Conservation (phyloP, 2,797 vertebrate species). For the Euthynnus affinis region DNA sequence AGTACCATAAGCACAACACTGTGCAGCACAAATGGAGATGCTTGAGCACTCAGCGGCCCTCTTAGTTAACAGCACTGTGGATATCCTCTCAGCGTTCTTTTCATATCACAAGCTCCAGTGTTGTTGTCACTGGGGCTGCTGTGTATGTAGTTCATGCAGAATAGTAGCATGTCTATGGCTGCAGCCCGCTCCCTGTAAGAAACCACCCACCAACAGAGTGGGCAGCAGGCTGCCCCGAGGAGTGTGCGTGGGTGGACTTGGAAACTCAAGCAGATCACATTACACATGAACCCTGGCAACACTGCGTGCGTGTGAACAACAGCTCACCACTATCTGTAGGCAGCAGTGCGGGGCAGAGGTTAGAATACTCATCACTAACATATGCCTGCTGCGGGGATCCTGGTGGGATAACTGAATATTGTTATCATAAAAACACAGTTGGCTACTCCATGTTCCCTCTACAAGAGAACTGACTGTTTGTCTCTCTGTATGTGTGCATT, state of each 20-base stretch:
- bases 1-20: conserved; percentile 65
- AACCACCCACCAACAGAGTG: conserved; percentile 86
- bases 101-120: conserved; percentile 59
- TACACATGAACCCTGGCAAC: conserved; percentile 86
- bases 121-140: conserved; percentile 71
- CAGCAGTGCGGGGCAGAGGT: conserved; percentile 80
- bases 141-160: conserved; percentile 78
- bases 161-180: conserved; percentile 81
- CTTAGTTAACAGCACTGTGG: conserved; percentile 59
- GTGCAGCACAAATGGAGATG: conserved; percentile 68
- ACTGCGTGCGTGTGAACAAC: conserved; percentile 79
- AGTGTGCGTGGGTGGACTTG: conserved; percentile 83
- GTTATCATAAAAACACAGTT: conserved; percentile 75
- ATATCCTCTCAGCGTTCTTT: conserved; percentile 72
- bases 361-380: conserved; percentile 82
- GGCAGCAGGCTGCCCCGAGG: conserved; percentile 86
- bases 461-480: conserved; percentile 45
- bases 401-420: conserved; percentile 75
- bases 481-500: conserved; percentile 13
- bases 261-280: conserved; percentile 86
- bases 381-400: conserved; percentile 82
- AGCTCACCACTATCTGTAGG: conserved; percentile 84
- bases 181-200: conserved; percentile 78
- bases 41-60: conserved; percentile 66
- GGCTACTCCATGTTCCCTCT: conserved; percentile 70